Percentiles rank a stretch among this genome's conserved stretches.
Conservation (phyloP, 2,113 vertebrate genomes). For the Stercorarius parasiticus region DNA sequence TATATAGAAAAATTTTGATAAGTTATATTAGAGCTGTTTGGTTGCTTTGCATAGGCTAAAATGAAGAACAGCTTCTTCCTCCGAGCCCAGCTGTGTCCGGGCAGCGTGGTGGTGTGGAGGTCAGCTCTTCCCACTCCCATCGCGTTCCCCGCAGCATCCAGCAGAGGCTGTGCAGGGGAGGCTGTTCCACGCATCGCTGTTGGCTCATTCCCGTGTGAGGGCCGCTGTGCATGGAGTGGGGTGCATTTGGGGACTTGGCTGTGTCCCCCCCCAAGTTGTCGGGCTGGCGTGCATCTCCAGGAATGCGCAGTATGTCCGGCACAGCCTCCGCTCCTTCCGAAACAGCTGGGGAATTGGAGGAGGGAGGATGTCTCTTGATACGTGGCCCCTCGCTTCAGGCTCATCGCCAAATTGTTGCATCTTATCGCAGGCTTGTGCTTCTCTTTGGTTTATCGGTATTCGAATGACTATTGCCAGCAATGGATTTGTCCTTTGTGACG, state of each 20-base stretch:
- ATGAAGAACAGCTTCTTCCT: background rate
- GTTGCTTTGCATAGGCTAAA: background rate
- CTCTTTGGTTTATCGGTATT: background rate
- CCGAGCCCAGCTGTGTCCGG: background rate
- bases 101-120: accelerated
- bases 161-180: background rate
- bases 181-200: accelerated
- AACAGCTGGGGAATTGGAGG: background rate
- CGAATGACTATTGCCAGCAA: background rate
- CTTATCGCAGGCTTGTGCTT: background rate
- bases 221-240: background rate
- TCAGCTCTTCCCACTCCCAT: background rate
- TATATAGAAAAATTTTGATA: background rate
- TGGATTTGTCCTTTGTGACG: background rate
- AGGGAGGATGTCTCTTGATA: background rate
- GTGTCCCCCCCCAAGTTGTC: background rate
- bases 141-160: background rate
- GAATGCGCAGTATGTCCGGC: accelerated
- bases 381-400: background rate
- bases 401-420: background rate
- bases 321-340: accelerated
- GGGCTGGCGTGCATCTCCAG: background rate
- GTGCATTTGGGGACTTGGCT: background rate
- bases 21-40: background rate
- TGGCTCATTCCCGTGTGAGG: background rate